Evolutionary conservation across 2,888 invertebrate species (phyloP), one percentile per base, ranked within the genome.

Genomic region (Vandiemenella viatica): DNA sequence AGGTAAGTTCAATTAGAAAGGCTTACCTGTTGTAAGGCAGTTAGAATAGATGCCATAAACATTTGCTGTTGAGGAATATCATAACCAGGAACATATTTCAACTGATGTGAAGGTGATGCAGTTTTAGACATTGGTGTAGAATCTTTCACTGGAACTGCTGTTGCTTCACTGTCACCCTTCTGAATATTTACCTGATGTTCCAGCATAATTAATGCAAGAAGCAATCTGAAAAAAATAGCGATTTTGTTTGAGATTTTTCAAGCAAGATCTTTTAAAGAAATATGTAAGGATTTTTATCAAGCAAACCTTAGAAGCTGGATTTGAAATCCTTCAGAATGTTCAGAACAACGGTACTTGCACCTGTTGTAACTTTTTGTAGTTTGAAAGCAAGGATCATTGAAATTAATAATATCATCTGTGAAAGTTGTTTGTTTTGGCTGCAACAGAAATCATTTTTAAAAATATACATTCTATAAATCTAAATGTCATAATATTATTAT

Each of bases 11-110:
- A n/a, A n/a, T n/a, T n/a, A n/a, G n/a, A n/a, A n/a, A n/a, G n/a
- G n/a, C 55, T 51, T 40, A 58, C 67, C 59, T 74, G 67, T 59
- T 83, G 80, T 48, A 89, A 66, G 4, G 88, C 86, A 59, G 79
- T 81, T 57, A 86, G 69, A 45, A 88, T 76, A 21, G 86, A 83
- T 17, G 83, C 77, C 22, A 88, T 67, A 62, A 91, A 88, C 75
- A 89, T 83, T 21, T 83, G 80, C 63, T 90, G 87, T 61, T 87
- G 83, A 32, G 80, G 80, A 51, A 84, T 79, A 37, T 78, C 66
- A 50, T 77, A 72, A 37, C 79, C 77, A 17, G 76, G 73, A 44
- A 76, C 63, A 58, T 80, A 80, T 56, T 78, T 77, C 4, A 78
- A 66, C 54, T 71, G 71, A 17, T 38, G 26, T 7, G 37, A 38